Conservation (phyloP, 2,113 vertebrate genomes). For the Solea solea region DNA sequence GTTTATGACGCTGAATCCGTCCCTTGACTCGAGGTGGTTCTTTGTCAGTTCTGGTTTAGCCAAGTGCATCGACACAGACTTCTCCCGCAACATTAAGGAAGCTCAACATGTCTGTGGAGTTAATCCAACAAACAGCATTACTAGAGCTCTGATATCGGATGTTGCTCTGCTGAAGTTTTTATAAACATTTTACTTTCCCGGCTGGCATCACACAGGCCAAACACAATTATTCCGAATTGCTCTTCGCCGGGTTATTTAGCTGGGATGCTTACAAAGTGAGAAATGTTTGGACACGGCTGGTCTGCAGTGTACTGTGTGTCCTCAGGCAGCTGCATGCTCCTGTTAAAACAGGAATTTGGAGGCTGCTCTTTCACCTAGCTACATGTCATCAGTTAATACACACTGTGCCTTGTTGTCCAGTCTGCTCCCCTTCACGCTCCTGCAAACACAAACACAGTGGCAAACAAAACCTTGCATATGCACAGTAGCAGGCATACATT, state of each 20-base stretch:
- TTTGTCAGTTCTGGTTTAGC: slow-evolving; percentile 29
- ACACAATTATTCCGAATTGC: slow-evolving; percentile 65
- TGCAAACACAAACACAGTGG: slow-evolving; percentile 53
- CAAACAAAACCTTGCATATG: slow-evolving; percentile 38
- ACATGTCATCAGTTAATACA: slow-evolving; percentile 66
- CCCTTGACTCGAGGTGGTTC: slow-evolving; percentile 5
- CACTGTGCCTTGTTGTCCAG: slow-evolving; percentile 52
- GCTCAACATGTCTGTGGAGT: slow-evolving; percentile 20
- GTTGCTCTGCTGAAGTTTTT: slow-evolving; percentile 51
- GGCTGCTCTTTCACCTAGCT: slow-evolving; percentile 47
- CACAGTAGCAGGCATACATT: slow-evolving; percentile 23
- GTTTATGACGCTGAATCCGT: slow-evolving; percentile 3
- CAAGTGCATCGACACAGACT: slow-evolving; percentile 18
- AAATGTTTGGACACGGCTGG: slow-evolving; percentile 12
- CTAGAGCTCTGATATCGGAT: slow-evolving; percentile 29
- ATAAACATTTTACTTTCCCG: slow-evolving; percentile 58
- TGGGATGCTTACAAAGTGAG: background rate
- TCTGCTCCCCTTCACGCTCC: slow-evolving; percentile 63
- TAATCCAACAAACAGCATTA: slow-evolving; percentile 34
- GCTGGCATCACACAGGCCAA: slow-evolving; percentile 55
- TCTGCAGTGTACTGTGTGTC: slow-evolving; percentile 55
- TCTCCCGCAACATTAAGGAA: background rate
- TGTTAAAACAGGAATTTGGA: slow-evolving; percentile 69
- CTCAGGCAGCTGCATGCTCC: slow-evolving; percentile 47
- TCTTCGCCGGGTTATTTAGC: slow-evolving; percentile 63